Conservation (phyloP, 2,888 invertebrate genomes). For the Leptothorax acervorum region DNA sequence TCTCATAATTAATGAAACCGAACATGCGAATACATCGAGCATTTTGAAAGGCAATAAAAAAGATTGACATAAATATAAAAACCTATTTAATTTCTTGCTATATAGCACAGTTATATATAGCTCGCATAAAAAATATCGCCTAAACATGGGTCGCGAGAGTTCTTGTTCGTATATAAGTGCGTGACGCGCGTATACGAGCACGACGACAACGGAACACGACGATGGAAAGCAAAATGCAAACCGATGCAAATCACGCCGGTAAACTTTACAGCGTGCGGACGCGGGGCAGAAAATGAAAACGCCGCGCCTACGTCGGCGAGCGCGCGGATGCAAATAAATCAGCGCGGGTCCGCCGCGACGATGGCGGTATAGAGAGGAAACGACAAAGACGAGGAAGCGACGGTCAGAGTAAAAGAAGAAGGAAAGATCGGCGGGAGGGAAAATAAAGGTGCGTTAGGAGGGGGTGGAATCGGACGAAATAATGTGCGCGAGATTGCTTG, state of each 20-base stretch:
- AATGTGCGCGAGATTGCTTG: conserved; percentile 83
- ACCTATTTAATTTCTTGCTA: neutral
- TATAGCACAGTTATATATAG: neutral
- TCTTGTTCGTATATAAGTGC: neutral
- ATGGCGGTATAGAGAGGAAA: conserved; percentile 42
- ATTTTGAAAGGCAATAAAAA: neutral
- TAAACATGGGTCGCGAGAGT: conserved; percentile 15
- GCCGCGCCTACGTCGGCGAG: conserved; percentile 56
- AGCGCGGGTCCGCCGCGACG: conserved; percentile 62
- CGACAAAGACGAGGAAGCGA: conserved; percentile 62
- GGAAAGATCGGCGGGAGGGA: conserved; percentile 35
- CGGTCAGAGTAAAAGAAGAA: conserved; percentile 62
- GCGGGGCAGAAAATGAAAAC: conserved; percentile 84
- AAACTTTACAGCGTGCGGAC: conserved; percentile 84
- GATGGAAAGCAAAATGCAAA: conserved; percentile 71
- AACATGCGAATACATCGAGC: neutral
- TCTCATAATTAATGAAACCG: neutral
- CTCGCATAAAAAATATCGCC: neutral
- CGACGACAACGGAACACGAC: conserved; percentile 42
- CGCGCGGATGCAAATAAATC: conserved; percentile 80
- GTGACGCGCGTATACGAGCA: conserved; percentile 15
- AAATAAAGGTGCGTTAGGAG: conserved; percentile 45
- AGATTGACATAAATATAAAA: neutral
- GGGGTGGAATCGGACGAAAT: conserved; percentile 77
- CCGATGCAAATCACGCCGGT: conserved; percentile 84